A percentile compares a stretch with the other conserved stretches of the same genome.
Conservation (phyloP, 2,888 invertebrate genomes). For the Kuschelorhynchus macadamiae region DNA sequence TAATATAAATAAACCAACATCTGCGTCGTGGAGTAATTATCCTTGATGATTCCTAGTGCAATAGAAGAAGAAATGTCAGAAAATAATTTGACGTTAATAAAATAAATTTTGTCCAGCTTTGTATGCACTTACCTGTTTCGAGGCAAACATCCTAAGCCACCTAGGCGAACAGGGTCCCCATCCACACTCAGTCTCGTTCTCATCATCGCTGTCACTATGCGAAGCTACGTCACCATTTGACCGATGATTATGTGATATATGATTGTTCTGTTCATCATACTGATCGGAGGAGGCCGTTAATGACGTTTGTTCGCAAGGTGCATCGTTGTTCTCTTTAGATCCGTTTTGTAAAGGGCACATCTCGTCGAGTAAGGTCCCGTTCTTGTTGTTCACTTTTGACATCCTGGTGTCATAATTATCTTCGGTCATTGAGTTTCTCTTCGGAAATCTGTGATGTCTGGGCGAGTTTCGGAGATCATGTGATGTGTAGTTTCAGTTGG, state of each 20-base stretch:
- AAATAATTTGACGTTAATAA: too few relatives aligned
- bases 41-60: too few relatives aligned
- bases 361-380: slow-evolving; percentile 55
- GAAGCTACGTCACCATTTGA: slow-evolving; percentile 55
- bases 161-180: slow-evolving; percentile 83
- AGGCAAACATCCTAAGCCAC: slow-evolving; percentile 85
- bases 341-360: slow-evolving; percentile 51
- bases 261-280: slow-evolving; percentile 53
- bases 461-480: slow-evolving; percentile 24
- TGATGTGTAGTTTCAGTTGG: slow-evolving; percentile 9
- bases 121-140: slow-evolving; percentile 81
- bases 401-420: slow-evolving; percentile 52
- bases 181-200: slow-evolving; percentile 79
- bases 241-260: slow-evolving; percentile 44
- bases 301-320: slow-evolving; percentile 65
- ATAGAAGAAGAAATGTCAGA: too few relatives aligned
- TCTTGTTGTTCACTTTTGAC: slow-evolving; percentile 64
- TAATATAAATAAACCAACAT: too few relatives aligned
- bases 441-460: neutral
- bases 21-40: too few relatives aligned
- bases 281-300: slow-evolving; percentile 58
- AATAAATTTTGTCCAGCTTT: too few relatives aligned
- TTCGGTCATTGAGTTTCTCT: slow-evolving; percentile 36
- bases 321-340: slow-evolving; percentile 54
- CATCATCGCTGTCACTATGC: slow-evolving; percentile 67